phyloP scores from a whole-genome alignment of 2,113 vertebrate species.

The Numenius arquata region DNA sequence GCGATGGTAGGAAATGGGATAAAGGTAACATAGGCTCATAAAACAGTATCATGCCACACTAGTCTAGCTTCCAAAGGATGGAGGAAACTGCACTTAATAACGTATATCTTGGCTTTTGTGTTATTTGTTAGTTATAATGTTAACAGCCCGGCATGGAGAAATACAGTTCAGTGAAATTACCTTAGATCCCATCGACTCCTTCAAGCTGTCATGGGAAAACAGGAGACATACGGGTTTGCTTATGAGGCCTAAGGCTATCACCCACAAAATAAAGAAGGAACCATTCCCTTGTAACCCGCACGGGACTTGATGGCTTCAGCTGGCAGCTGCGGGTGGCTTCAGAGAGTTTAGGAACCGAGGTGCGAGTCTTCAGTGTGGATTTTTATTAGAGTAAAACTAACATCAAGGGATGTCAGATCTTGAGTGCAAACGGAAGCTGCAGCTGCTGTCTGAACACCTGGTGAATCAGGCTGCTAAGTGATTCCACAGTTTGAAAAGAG shows the following conservation, averaged over 20 bases:
- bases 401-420: neutral
- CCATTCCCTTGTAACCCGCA: neutral
- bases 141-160: neutral
- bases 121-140: neutral
- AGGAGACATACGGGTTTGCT: neutral
- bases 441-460: neutral
- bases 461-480: neutral
- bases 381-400: neutral
- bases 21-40: neutral
- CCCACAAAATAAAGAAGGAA: neutral
- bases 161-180: neutral
- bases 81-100: neutral
- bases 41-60: neutral
- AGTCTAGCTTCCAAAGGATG: neutral
- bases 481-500: neutral
- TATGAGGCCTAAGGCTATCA: neutral
- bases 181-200: neutral
- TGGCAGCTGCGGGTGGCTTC: neutral
- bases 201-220: neutral
- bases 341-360: neutral
- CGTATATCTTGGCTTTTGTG: neutral
- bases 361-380: neutral
- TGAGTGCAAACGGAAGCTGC: neutral
- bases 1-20: neutral
- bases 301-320: neutral